Evolutionary conservation across 2,888 invertebrate species (phyloP), one percentile per base, ranked within the genome.

Genomic region (Candidula unifasciata): DNA sequence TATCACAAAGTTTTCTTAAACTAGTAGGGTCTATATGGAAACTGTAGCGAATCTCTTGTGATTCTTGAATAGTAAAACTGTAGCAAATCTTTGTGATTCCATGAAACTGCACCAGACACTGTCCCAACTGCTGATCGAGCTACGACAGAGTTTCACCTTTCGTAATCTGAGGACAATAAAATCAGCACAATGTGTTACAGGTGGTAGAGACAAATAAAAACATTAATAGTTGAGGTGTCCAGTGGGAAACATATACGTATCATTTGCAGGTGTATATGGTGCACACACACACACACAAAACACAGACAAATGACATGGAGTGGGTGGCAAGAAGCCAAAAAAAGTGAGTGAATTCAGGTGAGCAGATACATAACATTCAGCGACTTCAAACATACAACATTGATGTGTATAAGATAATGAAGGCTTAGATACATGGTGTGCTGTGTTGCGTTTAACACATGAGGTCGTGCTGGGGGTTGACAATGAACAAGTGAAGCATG

Each of bases 121-220:
- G 8, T 44, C 44, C 44, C 6, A 44, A 44, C 33, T 21, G 24
- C 21, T 21, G 30, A 60, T 57, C 16, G 0, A 73, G 0, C 52
- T 85, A 90, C 24, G 88, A 85, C 71, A 89, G 80, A 5, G 90
- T 90, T 73, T 90, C 89, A 27, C 89, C 90, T 87, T 90, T 90
- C 80, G 90, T 89, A 37, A 90, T 88, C 86, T 86, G 82, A 24
- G 71, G 35, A n/a, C n/a, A n/a, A 66, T 5, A 21, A 60, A 60
- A 16, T 60, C 57, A 18, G 30, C 60, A 78, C 2, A 8, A 33
- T 33, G 30, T 78, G 33, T 77, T 0, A 73, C 24, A 44, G 1
- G 37, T 1, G 10, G 69, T n/a, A 69, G 30, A 69, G 18, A 5
- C 10, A 33, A n/a, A 68, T 16, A 68, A 0, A 68, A 16, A 33